phyloP scores from a whole-genome alignment of 2,888 invertebrate genomes.

The Andrena praecox region DNA sequence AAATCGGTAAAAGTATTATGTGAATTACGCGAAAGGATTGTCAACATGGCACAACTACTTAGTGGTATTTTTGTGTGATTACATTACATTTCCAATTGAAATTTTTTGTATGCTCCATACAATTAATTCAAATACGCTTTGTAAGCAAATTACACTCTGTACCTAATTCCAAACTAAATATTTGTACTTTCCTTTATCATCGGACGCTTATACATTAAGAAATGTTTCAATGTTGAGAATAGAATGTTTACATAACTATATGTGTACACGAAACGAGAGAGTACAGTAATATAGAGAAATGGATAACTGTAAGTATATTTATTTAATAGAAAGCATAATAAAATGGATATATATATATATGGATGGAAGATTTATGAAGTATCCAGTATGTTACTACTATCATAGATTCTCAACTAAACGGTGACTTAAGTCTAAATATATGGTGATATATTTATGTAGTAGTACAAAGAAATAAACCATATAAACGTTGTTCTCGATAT shows the following conservation, averaged over 20 bases:
- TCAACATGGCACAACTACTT: conserved; percentile 56
- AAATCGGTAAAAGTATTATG: conserved; percentile 29
- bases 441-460: conserved; percentile 67
- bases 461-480: conserved; percentile 52
- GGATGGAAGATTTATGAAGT: conserved; percentile 52
- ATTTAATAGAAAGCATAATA: conserved; percentile 63
- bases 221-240: conserved; percentile 35
- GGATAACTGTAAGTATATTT: conserved; percentile 67
- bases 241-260: conserved; percentile 42
- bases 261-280: conserved; percentile 46
- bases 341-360: conserved; percentile 56
- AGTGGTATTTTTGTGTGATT: conserved; percentile 54
- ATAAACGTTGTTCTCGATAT: conserved; percentile 40
- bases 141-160: conserved; percentile 33
- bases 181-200: conserved; percentile 51
- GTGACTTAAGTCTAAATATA: conserved; percentile 63
- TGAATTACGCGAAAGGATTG: conserved; percentile 21
- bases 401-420: conserved; percentile 49
- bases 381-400: conserved; percentile 53
- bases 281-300: conserved; percentile 58
- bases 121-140: conserved; percentile 26
- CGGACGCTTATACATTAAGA: conserved; percentile 37
- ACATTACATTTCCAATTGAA: conserved; percentile 58
- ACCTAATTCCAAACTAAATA: conserved; percentile 50
- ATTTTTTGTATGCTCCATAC: conserved; percentile 30